Evolutionary conservation across 2,888 invertebrate species (phyloP).

Genomic region (Drosophila neotestacea): DNA sequence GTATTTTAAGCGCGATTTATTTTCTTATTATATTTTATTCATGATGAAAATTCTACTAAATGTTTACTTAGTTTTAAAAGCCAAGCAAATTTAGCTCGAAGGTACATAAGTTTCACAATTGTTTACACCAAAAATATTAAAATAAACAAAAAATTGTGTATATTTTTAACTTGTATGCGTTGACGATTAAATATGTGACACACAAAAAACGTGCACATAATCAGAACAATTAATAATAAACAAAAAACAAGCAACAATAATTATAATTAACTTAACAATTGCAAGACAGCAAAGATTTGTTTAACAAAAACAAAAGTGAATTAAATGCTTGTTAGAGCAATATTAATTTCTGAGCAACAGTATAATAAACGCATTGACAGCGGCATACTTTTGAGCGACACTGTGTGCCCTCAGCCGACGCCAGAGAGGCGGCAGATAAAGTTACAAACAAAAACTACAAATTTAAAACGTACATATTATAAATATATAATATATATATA

Average conservation of each 20-base stretch:
- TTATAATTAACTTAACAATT: slow-evolving; percentile 46
- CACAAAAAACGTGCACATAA: slow-evolving; percentile 45
- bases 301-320: slow-evolving; percentile 25
- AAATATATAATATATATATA: slow-evolving; percentile 20
- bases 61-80: slow-evolving; percentile 75
- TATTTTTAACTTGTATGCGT: slow-evolving; percentile 69
- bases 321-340: slow-evolving; percentile 35
- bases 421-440: slow-evolving; percentile 61
- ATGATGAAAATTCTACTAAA: slow-evolving; percentile 65
- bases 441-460: slow-evolving; percentile 56
- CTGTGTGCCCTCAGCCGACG: slow-evolving; percentile 65
- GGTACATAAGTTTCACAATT: slow-evolving; percentile 72
- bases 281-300: slow-evolving; percentile 39
- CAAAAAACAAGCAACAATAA: slow-evolving; percentile 33
- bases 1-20: slow-evolving; percentile 61
- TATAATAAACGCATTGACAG: slow-evolving; percentile 27
- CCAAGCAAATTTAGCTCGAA: slow-evolving; percentile 65
- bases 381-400: slow-evolving; percentile 60
- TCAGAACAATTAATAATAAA: slow-evolving; percentile 17
- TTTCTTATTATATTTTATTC: slow-evolving; percentile 59
- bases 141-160: slow-evolving; percentile 71
- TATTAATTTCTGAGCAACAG: slow-evolving; percentile 29
- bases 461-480: slow-evolving; percentile 29
- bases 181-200: slow-evolving; percentile 46
- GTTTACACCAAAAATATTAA: slow-evolving; percentile 78